Base-by-base conservation (phyloP, 2,888 invertebrate species). In the Drosophila mimetica region DNA sequence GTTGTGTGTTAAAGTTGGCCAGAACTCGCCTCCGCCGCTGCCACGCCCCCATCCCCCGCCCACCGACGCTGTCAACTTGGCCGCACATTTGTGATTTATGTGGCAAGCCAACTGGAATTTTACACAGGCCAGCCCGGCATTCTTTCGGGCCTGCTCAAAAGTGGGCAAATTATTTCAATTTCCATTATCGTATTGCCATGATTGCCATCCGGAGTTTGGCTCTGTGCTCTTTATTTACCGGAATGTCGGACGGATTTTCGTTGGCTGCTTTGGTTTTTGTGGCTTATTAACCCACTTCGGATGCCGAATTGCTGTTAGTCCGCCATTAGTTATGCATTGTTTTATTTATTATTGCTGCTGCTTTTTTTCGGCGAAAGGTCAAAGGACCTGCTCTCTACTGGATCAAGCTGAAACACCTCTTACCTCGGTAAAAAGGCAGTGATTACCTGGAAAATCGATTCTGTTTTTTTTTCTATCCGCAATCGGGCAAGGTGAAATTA, bases 111-210 rank as follows among this genome's bases (percentile, higher is more conserved):
- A 71, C 53, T 22, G 37, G 46, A 71, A 53, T 74, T 66, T 75
- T 67, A 57, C 76, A 76, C 64, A 66, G 82, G 67, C 48, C 36
- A 59, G 55, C 69, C 46, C 53, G 53, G 59, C 76, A 64, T 60
- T 58, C 66, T 48, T 71, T 55, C 48, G 39, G 61, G 61, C 66
- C 63, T 46, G 76, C 74, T 79, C 71, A 71, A 79, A 79, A 86
- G 78, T 77, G 83, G 86, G 79, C 80, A 88, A 88, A 84, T 84
- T 88, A 84, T 84, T 88, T 84, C 86, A 84, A 88, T 88, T 84
- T 78, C 86, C 80, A 84, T 84, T 84, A 84, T 88, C 86, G 88
- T 83, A 79, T 88, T 87, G 85, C 71, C 61, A 55, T 77, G 88
- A 84, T 86, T 86, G 84, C 70, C 61, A 72, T 61, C 60, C 50